Base-by-base conservation (phyloP, 2,888 invertebrate genomes). In the Tetragonisca angustula region DNA sequence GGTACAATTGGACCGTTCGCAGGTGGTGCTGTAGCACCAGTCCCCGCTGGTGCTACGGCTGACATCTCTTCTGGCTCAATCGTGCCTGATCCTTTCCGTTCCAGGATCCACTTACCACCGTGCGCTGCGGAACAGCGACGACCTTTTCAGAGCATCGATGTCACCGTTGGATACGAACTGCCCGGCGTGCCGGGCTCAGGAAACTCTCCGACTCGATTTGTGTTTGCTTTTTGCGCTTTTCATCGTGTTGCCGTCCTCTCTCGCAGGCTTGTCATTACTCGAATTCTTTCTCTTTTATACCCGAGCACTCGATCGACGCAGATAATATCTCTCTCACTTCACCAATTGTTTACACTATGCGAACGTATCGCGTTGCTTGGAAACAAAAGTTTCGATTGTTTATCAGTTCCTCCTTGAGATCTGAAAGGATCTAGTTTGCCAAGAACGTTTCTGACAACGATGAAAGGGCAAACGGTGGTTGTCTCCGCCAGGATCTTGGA, bases 1-100 rank as follows among this genome's bases (percentile, higher is more conserved):
- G 97, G 96, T 91, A 97, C 93, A 61, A 94, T 93, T 49, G 93
- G 94, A 52, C 93, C 93, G 94, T 93, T 93, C 24, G 88, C 79
- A 52, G 81, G 90, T 43, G 92, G 91, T 21, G 91, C 92, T 76
- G 92, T 84, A 67, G 92, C 89, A 81, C 92, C 93, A 85, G 93
- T 89, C 69, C 94, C 93, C 62, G 92, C 93, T 87, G 93, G 94
- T 49, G 93, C 94, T 74, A 94, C 94, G 76, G 94, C 94, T 79
- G 94, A 94, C 94, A 94, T 94, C 69, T 87, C 75, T 75, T 36
- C 24, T 62, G n/a, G 4, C 56, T 59, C 69, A 70, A 61, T 77
- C 52, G 24, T 81, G 61, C 69, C 43, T 36, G 79, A 78, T 73
- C 77, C 77, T 69, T 36, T 21, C 68, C 56, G 17, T 19, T 21